phyloP scores from a whole-genome alignment of 2,113 vertebrate species.

The Perognathus longimembris region DNA sequence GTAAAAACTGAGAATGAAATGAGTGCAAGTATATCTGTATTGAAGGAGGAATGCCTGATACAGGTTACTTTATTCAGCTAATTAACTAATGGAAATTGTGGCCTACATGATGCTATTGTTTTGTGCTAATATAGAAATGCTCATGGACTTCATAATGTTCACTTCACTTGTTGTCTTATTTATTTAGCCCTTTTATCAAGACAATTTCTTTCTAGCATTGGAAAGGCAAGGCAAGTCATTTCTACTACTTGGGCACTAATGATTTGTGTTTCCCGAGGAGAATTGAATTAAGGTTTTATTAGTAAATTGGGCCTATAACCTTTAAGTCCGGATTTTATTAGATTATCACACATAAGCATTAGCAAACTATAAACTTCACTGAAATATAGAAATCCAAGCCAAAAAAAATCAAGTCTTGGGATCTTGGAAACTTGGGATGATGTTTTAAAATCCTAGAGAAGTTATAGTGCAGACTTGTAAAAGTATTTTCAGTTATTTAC shows the following conservation, averaged over 20 bases:
- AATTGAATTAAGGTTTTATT: constrained; percentile 88
- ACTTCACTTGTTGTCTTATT: constrained; percentile 35
- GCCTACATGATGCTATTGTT: not conserved
- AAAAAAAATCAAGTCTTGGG: constrained; percentile 71
- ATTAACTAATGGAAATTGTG: not conserved
- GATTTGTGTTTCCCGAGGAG: constrained; percentile 86
- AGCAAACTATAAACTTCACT: constrained; percentile 88
- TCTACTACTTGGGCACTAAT: constrained; percentile 80
- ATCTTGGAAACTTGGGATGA: constrained; percentile 72
- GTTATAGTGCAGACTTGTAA: constrained; percentile 50
- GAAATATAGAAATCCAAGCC: constrained; percentile 80
- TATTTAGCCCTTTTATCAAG: constrained; percentile 47
- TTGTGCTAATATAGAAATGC: constrained; percentile 8
- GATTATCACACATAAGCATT: constrained; percentile 88
- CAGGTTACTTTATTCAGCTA: constrained; percentile 33
- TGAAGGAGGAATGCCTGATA: not conserved
- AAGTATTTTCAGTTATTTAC: constrained; percentile 56
- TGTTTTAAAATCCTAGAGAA: constrained; percentile 61
- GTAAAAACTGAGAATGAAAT: constrained; percentile 36
- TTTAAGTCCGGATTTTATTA: constrained; percentile 87
- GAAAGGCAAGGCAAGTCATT: constrained; percentile 63
- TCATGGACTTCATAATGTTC: not conserved
- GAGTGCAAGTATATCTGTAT: not conserved
- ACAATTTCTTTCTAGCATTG: constrained; percentile 31
- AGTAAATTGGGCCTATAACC: constrained; percentile 88